Evolutionary conservation across 2,888 invertebrate genomes (phyloP).

Genomic region (Calliopum simillimum): DNA sequence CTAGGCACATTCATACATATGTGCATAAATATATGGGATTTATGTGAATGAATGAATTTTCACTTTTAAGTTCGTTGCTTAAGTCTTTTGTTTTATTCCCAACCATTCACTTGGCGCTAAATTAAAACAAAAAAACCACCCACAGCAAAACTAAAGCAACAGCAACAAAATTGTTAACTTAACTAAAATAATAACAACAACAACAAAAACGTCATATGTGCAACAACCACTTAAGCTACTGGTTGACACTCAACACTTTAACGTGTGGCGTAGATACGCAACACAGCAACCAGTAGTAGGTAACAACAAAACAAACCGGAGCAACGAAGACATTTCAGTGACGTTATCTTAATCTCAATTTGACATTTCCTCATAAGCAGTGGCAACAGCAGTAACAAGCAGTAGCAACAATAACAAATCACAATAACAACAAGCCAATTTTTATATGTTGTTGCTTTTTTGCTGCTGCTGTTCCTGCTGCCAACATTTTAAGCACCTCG

Average conservation of each 20-base stretch:
- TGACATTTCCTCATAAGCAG: conserved; percentile 34
- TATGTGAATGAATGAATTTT: too few relatives aligned
- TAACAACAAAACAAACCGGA: conserved; percentile 6
- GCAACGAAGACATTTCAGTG: conserved; percentile 26
- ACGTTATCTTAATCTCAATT: conserved; percentile 31
- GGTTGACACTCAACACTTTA: neutral
- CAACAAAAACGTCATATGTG: neutral
- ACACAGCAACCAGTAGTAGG: neutral
- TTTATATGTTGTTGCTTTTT: neutral
- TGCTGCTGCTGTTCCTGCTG: neutral
- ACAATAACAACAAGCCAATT: neutral
- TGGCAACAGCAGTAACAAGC: neutral
- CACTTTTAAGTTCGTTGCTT: too few relatives aligned
- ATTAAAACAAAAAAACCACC: conserved; percentile 14
- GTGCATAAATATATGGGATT: too few relatives aligned
- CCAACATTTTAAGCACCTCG: neutral
- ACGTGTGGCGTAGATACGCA: neutral
- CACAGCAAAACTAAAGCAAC: conserved; percentile 8
- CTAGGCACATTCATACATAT: too few relatives aligned
- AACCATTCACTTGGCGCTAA: too few relatives aligned
- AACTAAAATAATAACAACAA: conserved; percentile 5
- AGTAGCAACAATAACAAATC: conserved; percentile 6
- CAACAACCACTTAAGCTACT: neutral
- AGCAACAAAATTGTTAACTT: neutral
- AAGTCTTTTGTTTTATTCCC: too few relatives aligned